Conservation (phyloP, 2,797 vertebrate species). For the Argyrosomus regius region DNA sequence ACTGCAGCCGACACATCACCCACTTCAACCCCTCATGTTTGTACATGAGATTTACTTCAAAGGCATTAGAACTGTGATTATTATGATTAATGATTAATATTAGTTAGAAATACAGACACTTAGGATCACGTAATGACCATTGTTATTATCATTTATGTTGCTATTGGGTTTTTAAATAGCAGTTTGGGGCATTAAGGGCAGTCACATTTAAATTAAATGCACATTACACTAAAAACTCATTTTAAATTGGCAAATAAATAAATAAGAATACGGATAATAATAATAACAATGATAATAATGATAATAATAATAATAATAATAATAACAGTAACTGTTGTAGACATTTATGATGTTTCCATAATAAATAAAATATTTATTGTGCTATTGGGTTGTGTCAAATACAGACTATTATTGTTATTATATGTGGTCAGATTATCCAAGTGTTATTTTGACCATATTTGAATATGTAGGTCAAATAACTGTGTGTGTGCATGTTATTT, state of each 20-base stretch:
- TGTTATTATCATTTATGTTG: neutral
- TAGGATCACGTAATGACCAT: neutral
- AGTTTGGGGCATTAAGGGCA: neutral
- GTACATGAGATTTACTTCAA: neutral
- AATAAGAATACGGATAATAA: too few species aligned
- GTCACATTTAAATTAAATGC: neutral
- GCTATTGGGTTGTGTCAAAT: neutral
- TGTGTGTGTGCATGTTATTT: conserved; percentile 14
- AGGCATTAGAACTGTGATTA: neutral
- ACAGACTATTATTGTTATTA: neutral
- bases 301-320: too few species aligned
- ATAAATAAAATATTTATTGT: neutral
- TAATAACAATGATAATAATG: too few species aligned
- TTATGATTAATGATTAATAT: too few species aligned
- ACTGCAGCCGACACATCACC: conserved; percentile 13
- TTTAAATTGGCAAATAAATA: too few species aligned
- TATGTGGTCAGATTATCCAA: neutral
- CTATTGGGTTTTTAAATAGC: neutral
- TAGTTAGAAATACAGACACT: neutral
- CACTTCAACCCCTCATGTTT: neutral
- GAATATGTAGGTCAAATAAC: neutral
- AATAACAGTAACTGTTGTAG: too few species aligned
- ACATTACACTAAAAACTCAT: too few species aligned
- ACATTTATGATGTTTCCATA: too few species aligned
- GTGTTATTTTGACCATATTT: neutral